Evolutionary conservation across 1,140 invertebrate species (phyloP).

Genomic region (Neoseiulus cucumeris): DNA sequence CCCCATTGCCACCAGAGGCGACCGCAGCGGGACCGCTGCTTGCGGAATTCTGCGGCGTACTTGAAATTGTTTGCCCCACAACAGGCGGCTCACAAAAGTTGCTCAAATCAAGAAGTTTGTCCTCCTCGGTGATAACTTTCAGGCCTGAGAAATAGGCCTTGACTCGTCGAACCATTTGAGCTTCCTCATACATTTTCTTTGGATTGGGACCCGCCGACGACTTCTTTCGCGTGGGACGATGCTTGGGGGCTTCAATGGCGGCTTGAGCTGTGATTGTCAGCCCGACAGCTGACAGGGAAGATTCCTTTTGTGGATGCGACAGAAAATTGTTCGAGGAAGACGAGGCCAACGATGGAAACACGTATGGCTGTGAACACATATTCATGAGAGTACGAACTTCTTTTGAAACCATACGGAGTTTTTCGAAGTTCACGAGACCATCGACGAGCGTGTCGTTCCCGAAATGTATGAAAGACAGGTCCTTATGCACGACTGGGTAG

Average conservation of each 20-base stretch:
- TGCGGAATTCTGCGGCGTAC: background rate
- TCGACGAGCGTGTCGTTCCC: conserved; percentile 90
- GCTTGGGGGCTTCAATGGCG: conserved; percentile 48
- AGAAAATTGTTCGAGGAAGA: conserved; percentile 2
- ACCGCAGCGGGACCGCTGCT: conserved; percentile 17
- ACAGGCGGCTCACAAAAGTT: conserved; percentile 58
- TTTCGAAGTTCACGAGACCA: conserved; percentile 86
- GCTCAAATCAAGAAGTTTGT: conserved; percentile 64
- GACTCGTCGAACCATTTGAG: conserved; percentile 86
- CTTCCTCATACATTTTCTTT: conserved; percentile 97
- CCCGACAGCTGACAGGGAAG: background rate
- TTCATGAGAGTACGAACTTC: conserved; percentile 80
- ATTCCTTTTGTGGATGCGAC: conserved; percentile 10
- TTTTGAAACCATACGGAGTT: conserved; percentile 92
- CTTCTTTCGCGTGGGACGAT: conserved; percentile 57
- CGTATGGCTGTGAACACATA: conserved; percentile 76
- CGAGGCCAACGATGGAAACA: conserved; percentile 21
- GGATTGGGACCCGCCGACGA: conserved; percentile 74
- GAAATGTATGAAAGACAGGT: conserved; percentile 90
- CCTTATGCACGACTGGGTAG: conserved; percentile 88
- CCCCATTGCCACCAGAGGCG: conserved; percentile 18
- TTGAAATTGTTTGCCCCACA: conserved; percentile 28
- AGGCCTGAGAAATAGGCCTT: conserved; percentile 85
- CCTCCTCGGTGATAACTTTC: conserved; percentile 76
- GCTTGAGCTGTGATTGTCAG: background rate